Evolutionary conservation across 2,797 vertebrate species (phyloP).

Genomic region (Urosaurus nigricauda): DNA sequence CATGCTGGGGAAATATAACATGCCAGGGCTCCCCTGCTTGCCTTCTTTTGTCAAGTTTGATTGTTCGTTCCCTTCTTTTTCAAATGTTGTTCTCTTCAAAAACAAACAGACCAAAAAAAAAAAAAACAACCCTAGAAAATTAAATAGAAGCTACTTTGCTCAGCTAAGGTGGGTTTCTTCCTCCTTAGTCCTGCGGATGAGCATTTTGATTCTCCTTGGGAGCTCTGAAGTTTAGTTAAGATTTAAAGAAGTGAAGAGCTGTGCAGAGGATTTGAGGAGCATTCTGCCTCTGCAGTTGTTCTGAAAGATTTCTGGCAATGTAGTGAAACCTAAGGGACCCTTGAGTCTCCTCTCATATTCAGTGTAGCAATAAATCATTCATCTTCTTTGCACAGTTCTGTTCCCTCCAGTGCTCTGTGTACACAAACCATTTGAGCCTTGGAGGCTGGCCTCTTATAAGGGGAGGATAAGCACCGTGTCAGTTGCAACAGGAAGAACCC

Average conservation of each 20-base stretch:
- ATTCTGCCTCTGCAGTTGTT: conserved; percentile 65
- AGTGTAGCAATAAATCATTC: conserved; percentile 72
- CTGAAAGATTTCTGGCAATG: conserved; percentile 61
- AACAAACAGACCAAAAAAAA: conserved; percentile 5
- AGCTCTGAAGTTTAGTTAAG: conserved; percentile 70
- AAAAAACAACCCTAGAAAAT: not conserved
- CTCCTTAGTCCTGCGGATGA: conserved; percentile 59
- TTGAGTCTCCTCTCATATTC: conserved; percentile 60
- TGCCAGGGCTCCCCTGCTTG: conserved; percentile 21
- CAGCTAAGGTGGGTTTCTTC: conserved; percentile 65
- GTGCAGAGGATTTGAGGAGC: conserved; percentile 48
- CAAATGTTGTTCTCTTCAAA: not conserved
- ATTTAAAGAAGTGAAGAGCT: conserved; percentile 65
- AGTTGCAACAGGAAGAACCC: conserved; percentile 50
- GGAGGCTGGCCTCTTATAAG: conserved; percentile 60
- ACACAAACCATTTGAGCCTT: conserved; percentile 54
- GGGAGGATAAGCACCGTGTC: conserved; percentile 57
- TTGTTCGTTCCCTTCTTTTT: conserved; percentile 19
- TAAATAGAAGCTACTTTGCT: conserved; percentile 64
- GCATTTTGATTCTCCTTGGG: conserved; percentile 64
- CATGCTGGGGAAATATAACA: conserved; percentile 13
- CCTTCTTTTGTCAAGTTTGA: not conserved
- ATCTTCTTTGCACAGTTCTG: conserved; percentile 64
- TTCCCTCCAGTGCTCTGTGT: conserved; percentile 51
- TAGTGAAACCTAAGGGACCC: conserved; percentile 64